These are phyloP conservation scores for Eudemis profundana DNA, from an alignment of 2,888 invertebrate species.

Conservation along the genomic window DNA sequence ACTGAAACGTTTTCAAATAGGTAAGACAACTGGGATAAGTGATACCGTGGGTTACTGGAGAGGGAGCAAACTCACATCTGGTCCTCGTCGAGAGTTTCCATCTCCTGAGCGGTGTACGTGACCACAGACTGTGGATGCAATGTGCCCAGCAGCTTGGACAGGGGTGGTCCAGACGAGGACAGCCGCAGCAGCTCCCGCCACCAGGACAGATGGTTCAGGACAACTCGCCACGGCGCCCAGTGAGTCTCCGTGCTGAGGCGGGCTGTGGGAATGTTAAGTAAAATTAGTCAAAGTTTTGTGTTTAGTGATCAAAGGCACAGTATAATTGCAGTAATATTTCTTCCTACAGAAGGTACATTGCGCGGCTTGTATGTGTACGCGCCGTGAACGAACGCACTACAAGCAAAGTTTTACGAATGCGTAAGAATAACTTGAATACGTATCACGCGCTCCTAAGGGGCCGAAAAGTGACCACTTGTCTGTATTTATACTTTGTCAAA, in stretches of 20 bases:
- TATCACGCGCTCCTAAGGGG: no score
- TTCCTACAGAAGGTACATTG: no score
- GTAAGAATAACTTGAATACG: no score
- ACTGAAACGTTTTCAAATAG: no score
- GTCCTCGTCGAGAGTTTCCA: slow-evolving; percentile 61
- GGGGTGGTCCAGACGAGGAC: slow-evolving; percentile 88
- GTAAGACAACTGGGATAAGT: not conserved
- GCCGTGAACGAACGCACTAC: no score
- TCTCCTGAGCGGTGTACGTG: slow-evolving; percentile 56
- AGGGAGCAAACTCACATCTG: slow-evolving; percentile 63
- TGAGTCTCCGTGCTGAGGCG: slow-evolving; percentile 87
- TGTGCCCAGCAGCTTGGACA: slow-evolving; percentile 66
- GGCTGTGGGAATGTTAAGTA: slow-evolving; percentile 60
- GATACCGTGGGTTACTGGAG: not conserved
- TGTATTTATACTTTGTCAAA: no score
- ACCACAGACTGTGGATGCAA: slow-evolving; percentile 61
- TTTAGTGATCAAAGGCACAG: no score
- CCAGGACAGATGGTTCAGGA: slow-evolving; percentile 89
- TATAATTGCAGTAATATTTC: no score
- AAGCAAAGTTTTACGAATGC: no score
- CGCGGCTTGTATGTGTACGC: no score
- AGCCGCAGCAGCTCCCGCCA: slow-evolving; percentile 90
- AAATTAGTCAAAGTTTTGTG: no score
- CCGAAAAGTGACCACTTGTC: no score
- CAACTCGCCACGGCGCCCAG: slow-evolving; percentile 94